phyloP scores from a whole-genome alignment of 2,797 vertebrate genomes.

The Chloroceryle inda region DNA sequence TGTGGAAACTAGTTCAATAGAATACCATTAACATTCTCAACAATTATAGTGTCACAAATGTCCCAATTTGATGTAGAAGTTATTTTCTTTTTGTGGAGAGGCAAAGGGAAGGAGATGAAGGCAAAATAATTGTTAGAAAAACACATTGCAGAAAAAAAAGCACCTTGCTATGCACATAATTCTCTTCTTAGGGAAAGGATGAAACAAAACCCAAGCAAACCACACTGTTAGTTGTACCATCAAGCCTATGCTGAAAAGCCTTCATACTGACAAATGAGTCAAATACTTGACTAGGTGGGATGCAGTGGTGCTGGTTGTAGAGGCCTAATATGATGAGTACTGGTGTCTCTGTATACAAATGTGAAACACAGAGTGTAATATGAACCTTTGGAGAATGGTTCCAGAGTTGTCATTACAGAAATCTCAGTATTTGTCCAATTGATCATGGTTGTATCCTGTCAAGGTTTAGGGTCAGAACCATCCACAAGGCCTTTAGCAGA shows the following conservation, averaged over 20 bases:
- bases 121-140: neutral
- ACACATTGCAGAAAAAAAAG: neutral
- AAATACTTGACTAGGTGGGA: neutral
- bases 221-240: neutral
- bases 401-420: neutral
- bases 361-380: neutral
- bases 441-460: neutral
- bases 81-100: neutral
- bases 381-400: neutral
- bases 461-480: too few relatives aligned
- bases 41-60: neutral
- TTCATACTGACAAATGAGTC: neutral
- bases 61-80: neutral
- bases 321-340: neutral
- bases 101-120: neutral
- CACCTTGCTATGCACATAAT: fast-evolving
- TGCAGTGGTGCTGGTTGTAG: neutral
- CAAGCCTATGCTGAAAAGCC: neutral
- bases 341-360: neutral
- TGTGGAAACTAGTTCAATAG: neutral
- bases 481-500: too few relatives aligned
- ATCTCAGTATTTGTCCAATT: neutral
- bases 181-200: neutral
- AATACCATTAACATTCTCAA: neutral
- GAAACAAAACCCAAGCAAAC: neutral